These are phyloP conservation scores for Myopa testacea DNA, from an alignment of 2,888 invertebrate genomes.

Conservation along the genomic window DNA sequence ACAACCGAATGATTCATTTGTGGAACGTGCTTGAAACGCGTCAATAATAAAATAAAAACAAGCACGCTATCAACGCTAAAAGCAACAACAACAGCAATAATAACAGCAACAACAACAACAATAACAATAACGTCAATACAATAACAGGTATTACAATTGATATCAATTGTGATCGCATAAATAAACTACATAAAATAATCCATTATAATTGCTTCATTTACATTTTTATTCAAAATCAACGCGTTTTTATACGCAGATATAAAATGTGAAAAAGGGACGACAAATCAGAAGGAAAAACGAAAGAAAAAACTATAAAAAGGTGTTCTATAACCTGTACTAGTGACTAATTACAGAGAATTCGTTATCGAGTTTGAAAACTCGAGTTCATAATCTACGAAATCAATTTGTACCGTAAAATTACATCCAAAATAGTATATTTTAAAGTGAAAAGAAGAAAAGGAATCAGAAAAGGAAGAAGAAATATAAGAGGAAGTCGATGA, in stretches of 20 bases:
- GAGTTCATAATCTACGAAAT: too few species aligned
- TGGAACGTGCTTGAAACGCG: background rate
- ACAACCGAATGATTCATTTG: constrained; percentile 7
- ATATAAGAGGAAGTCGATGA: too few species aligned
- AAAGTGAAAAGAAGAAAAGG: too few species aligned
- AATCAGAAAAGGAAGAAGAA: too few species aligned
- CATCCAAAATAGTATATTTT: too few species aligned
- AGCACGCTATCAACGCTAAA: background rate
- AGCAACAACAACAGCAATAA: background rate
- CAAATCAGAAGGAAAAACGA: too few species aligned
- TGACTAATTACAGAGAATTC: too few species aligned
- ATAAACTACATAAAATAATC: background rate
- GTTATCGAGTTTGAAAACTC: too few species aligned
- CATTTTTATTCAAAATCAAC: constrained; percentile 4
- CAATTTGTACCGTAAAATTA: too few species aligned
- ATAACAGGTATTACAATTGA: background rate
- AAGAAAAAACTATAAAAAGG: too few species aligned
- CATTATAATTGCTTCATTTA: constrained; percentile 22
- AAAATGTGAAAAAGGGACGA: background rate
- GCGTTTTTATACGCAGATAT: background rate
- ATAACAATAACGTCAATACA: background rate
- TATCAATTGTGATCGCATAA: constrained; percentile 20
- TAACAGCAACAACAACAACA: background rate
- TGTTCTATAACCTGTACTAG: too few species aligned
- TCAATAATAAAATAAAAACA: background rate